phyloP scores from a whole-genome alignment of 2,797 vertebrate species.

The Heteromormyrus szaboi region DNA sequence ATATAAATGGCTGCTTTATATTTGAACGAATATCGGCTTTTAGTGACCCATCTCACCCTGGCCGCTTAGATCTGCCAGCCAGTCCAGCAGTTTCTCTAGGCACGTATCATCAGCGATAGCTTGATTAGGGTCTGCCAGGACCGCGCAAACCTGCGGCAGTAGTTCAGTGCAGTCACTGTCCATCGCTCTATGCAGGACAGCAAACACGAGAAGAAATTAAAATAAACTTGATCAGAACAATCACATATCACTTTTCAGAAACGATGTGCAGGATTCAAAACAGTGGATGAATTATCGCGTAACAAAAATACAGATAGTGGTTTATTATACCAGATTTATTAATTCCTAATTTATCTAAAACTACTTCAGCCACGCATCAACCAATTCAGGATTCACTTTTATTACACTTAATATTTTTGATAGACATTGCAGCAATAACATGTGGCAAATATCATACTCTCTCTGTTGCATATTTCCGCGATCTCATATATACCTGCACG shows the following conservation, averaged over 20 bases:
- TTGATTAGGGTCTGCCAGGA: constrained; percentile 63
- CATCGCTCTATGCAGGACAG: constrained; percentile 51
- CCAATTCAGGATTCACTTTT: background rate
- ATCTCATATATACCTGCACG: background rate
- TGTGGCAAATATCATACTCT: background rate
- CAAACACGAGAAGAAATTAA: background rate
- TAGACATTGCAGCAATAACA: background rate
- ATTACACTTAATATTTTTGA: background rate
- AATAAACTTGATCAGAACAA: background rate
- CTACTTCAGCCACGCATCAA: background rate
- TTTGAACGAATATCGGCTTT: background rate
- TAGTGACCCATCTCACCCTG: constrained; percentile 53
- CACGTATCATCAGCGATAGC: constrained; percentile 80
- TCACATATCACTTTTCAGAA: background rate
- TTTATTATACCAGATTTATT: background rate
- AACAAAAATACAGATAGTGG: background rate
- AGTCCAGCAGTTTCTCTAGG: constrained; percentile 89
- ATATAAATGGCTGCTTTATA: background rate
- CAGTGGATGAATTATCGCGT: background rate
- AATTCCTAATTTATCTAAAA: background rate
- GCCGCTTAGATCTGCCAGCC: constrained; percentile 65
- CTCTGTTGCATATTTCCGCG: background rate
- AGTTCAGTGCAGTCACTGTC: constrained; percentile 69
- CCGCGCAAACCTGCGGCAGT: constrained; percentile 72
- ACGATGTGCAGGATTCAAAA: background rate